Evolutionary conservation across 1,140 invertebrate species (phyloP), one percentile per base, ranked within the genome.

Genomic region (Orchesella cincta): DNA sequence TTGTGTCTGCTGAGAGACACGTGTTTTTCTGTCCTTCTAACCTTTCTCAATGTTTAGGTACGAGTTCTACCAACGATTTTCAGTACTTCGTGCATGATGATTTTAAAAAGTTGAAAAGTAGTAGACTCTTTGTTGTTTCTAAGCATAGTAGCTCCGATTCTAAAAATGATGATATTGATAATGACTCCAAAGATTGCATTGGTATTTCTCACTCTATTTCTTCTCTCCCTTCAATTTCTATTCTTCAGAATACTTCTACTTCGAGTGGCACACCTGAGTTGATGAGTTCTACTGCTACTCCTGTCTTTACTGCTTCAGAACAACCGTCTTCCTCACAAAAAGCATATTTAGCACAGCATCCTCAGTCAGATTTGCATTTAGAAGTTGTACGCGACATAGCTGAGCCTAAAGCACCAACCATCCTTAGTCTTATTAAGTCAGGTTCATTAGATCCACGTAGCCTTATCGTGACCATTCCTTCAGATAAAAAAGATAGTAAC

Each of bases 401-500:
- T 29, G 62, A 67, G 26, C 54, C 62, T 67, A 33, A 67, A 29
- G 62, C 62, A 33, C 62, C 62, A 12, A 67, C 62, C 5, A 5
- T 57, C 5, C 8, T 67, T 67, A 33, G 31, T 33, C 33, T 67
- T 5, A 67, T 67, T 67, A 67, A 67, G 31, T 8, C 26, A 67
- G 62, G 62, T 31, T 8, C 31, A 67, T 29, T 67, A 31, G 62
- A 67, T 33, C 62, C 62, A 5, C 8, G n/a, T 16, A 67, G 3
- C 14, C 31, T 67, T 12, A 33, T n/a, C 29, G 26, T 67, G 62
- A 67, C 62, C 62, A 67, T 67, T 67, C 62, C 54, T 46, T 23
- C 26, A 67, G 62, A 33, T 12, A 31, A 8, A 67, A 31, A 26
- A 3, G 39, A 57, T 23, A 14, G 12, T 18, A 57, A 12, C 5